Evolutionary conservation across 1,140 invertebrate genomes (phyloP).

Genomic region (Diorhabda sublineata): DNA sequence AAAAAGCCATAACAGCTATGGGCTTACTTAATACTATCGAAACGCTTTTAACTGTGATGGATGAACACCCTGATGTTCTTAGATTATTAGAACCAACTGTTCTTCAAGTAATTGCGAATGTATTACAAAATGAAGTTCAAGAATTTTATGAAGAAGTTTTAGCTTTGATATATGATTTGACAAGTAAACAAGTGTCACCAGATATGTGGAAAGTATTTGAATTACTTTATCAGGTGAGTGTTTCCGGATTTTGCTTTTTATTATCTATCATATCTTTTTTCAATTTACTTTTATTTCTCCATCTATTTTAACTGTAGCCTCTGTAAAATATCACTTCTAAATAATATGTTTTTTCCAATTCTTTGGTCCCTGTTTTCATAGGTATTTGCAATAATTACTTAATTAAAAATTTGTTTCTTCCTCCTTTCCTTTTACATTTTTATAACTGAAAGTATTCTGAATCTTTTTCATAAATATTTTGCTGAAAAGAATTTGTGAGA

Average conservation of each 20-base stretch:
- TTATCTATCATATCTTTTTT: no score
- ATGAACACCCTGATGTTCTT: conserved; percentile 85
- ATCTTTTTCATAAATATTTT: no score
- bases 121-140: conserved; percentile 48
- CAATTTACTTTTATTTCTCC: no score
- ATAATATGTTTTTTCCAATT: no score
- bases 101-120: conserved; percentile 75
- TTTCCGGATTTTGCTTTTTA: not conserved
- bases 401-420: no score
- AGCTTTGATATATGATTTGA: conserved; percentile 88
- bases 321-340: no score
- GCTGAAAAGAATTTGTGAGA: no score
- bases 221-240: conserved; percentile 68
- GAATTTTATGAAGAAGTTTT: conserved; percentile 97
- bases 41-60: conserved; percentile 91
- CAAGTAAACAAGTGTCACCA: conserved; percentile 79
- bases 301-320: no score
- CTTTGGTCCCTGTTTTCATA: no score
- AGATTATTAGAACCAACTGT: conserved; percentile 89
- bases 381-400: no score
- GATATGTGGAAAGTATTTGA: conserved; percentile 97
- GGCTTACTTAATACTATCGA: conserved; percentile 95
- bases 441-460: no score
- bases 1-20: conserved; percentile 97
- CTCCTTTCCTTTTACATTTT: no score